Percentiles rank a stretch among this genome's conserved stretches.
These are phyloP conservation scores for Diuraphis noxia DNA, from an alignment of 1,140 invertebrate species.

Conservation along the genomic window DNA sequence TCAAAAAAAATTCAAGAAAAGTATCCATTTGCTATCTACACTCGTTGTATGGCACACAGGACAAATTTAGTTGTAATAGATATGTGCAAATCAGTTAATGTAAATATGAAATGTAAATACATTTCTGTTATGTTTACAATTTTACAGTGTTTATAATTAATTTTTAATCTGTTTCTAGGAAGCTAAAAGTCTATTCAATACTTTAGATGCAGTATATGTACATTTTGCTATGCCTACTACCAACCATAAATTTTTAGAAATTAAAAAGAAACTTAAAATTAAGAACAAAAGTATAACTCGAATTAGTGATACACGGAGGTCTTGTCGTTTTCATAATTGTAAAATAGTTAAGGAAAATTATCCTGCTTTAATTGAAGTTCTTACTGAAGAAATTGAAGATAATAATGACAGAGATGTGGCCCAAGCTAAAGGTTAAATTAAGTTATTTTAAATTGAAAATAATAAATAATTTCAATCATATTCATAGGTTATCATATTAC, in stretches of 20 bases:
- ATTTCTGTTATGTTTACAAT: not conserved
- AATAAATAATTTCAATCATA: not conserved
- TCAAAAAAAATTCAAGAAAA: constrained; percentile 49
- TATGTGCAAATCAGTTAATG: not conserved
- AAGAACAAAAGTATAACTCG: not conserved
- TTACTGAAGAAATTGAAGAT: not conserved
- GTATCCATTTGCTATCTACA: constrained; percentile 55
- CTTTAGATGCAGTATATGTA: not conserved
- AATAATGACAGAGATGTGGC: not conserved
- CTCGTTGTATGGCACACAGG: constrained; percentile 44
- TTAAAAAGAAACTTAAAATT: not conserved
- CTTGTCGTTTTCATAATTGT: not conserved
- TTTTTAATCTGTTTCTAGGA: constrained; percentile 4
- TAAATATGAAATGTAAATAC: constrained; percentile 13
- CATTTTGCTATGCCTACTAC: constrained; percentile 17
- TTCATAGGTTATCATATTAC: not conserved
- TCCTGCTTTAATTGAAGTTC: not conserved
- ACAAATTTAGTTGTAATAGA: constrained; percentile 10
- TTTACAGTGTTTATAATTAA: not conserved
- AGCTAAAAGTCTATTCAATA: not conserved
- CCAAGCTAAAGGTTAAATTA: not conserved
- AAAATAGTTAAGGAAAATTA: not conserved
- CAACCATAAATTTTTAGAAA: not conserved
- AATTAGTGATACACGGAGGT: constrained; percentile 3
- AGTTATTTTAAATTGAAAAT: not conserved